These are phyloP conservation scores for Arge pagana DNA, from an alignment of 2,888 invertebrate species.

Conservation along the genomic window DNA sequence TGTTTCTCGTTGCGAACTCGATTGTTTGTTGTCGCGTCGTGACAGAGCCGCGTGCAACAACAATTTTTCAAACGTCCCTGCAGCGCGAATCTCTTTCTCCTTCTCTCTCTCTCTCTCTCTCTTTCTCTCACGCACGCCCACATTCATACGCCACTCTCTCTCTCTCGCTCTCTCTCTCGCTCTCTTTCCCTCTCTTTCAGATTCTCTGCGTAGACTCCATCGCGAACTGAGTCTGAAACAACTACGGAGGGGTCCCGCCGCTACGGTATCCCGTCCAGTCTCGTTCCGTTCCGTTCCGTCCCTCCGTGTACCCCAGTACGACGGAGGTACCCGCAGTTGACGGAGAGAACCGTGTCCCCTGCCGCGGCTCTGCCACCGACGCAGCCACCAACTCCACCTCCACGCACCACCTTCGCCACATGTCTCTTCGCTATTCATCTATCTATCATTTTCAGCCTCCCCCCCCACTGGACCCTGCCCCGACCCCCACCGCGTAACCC, in stretches of 20 bases:
- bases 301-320: constrained; percentile 9
- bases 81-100: not conserved
- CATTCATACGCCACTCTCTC: not conserved
- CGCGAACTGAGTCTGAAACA: constrained; percentile 54
- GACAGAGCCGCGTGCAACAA: too few species aligned
- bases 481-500: constrained; percentile 32
- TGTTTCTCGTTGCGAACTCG: too few species aligned
- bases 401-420: not conserved
- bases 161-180: constrained; percentile 8
- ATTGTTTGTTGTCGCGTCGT: too few species aligned
- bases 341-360: constrained; percentile 58
- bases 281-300: constrained; percentile 33
- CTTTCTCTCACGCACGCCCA: not conserved
- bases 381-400: constrained; percentile 35
- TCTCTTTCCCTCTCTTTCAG: constrained; percentile 10
- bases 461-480: constrained; percentile 33
- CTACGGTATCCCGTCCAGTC: constrained; percentile 49
- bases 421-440: constrained; percentile 31
- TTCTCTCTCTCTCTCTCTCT: not conserved
- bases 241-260: constrained; percentile 48
- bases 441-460: constrained; percentile 56
- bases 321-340: constrained; percentile 52
- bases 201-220: constrained; percentile 41
- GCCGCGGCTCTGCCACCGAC: constrained; percentile 41
- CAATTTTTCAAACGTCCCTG: too few species aligned